Conservation (phyloP, 2,888 invertebrate species). For the Heteropelma amictum region DNA sequence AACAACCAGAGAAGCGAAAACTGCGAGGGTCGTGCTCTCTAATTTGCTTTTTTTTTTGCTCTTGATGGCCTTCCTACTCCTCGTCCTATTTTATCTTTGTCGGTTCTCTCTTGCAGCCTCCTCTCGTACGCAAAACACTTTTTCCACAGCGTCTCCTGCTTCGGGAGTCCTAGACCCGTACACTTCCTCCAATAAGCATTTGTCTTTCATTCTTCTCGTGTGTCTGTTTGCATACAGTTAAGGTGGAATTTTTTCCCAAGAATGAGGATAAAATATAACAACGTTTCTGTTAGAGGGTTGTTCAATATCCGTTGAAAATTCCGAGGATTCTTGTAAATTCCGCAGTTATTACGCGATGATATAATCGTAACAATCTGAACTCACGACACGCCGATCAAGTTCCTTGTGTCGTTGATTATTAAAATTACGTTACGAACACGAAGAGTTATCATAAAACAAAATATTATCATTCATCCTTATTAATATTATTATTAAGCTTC, state of each 20-base stretch:
- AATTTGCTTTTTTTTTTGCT: constrained; percentile 30
- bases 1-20: constrained; percentile 4
- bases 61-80: neutral
- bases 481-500: too few relatives aligned
- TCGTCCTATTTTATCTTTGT: neutral
- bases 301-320: too few relatives aligned
- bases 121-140: neutral
- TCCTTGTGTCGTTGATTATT: too few relatives aligned
- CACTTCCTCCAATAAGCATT: constrained; percentile 7
- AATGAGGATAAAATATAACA: neutral
- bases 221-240: neutral
- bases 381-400: too few relatives aligned
- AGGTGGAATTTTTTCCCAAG: neutral
- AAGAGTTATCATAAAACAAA: too few relatives aligned
- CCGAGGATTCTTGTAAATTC: neutral
- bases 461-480: too few relatives aligned
- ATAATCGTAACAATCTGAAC: too few relatives aligned
- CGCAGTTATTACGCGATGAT: neutral
- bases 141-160: neutral
- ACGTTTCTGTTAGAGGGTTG: neutral
- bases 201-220: neutral
- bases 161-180: neutral
- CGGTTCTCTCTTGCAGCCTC: neutral
- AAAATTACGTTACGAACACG: too few relatives aligned
- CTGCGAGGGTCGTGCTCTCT: constrained; percentile 28